These are phyloP conservation scores for Cyclopterus lumpus DNA, from an alignment of 2,797 vertebrate species.

Conservation along the genomic window DNA sequence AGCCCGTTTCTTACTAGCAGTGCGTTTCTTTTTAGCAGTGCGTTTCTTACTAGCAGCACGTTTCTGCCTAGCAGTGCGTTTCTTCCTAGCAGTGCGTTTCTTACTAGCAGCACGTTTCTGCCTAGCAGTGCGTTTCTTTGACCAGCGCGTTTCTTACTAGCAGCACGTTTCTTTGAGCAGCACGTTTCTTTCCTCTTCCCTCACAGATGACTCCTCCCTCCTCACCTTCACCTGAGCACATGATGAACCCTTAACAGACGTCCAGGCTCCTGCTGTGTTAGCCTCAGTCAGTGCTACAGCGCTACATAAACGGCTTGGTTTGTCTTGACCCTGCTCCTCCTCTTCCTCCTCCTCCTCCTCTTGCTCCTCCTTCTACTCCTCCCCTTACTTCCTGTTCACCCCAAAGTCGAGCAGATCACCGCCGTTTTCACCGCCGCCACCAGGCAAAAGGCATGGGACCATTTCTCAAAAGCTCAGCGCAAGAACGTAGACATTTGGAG, in stretches of 20 bases:
- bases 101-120: too few relatives aligned
- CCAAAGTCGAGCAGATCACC: conserved; percentile 99
- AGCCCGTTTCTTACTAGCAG: too few relatives aligned
- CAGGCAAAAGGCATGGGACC: conserved; percentile 99
- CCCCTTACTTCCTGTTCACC: conserved; percentile 89
- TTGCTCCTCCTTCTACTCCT: conserved; percentile 29
- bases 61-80: too few relatives aligned
- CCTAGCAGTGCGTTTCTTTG: too few relatives aligned
- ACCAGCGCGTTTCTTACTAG: too few relatives aligned
- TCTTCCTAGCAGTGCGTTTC: too few relatives aligned
- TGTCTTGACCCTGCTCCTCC: conserved; percentile 87
- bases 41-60: too few relatives aligned
- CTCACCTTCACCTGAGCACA: neutral
- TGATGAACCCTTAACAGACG: neutral
- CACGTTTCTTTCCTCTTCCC: too few relatives aligned
- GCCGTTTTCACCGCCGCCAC: conserved; percentile 97
- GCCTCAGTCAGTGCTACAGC: conserved; percentile 83
- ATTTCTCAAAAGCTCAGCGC: conserved; percentile 99
- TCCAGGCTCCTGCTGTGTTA: conserved; percentile 77
- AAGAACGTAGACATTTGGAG: conserved; percentile 99
- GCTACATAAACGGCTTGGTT: conserved; percentile 98
- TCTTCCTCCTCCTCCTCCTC: conserved; percentile 8
- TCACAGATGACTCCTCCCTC: neutral
- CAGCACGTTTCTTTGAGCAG: too few relatives aligned
- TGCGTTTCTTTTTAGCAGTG: too few relatives aligned